These are phyloP conservation scores for Anhinga anhinga DNA, from an alignment of 2,113 vertebrate species.

Conservation along the genomic window DNA sequence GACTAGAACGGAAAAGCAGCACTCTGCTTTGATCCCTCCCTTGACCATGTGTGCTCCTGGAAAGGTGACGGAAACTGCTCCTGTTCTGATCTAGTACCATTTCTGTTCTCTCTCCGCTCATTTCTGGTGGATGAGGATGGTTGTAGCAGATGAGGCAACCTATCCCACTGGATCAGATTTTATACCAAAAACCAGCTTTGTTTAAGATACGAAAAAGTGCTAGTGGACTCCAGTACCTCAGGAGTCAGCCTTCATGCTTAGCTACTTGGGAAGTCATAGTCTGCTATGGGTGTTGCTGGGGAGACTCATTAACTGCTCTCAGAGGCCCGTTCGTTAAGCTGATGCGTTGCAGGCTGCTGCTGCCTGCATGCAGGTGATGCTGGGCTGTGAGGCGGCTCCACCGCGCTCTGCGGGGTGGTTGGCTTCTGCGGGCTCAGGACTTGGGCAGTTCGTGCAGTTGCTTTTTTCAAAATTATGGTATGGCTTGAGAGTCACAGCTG, in stretches of 20 bases:
- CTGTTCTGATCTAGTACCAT: neutral
- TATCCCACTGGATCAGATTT: neutral
- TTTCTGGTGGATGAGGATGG: neutral
- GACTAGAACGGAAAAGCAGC: neutral
- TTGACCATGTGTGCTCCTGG: accelerated
- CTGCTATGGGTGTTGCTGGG: neutral
- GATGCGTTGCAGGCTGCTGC: neutral
- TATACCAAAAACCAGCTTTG: neutral
- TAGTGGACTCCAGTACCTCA: neutral
- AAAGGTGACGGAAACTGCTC: neutral
- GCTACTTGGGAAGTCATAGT: neutral
- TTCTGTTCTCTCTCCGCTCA: neutral
- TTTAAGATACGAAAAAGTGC: neutral
- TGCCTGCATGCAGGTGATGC: neutral
- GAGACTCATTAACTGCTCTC: neutral
- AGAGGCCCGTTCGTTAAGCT: accelerated
- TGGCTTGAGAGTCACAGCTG: neutral
- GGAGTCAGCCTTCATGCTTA: neutral
- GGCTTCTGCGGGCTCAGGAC: neutral
- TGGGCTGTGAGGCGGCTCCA: neutral
- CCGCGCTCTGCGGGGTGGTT: neutral
- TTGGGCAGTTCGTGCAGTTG: neutral
- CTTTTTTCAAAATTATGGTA: neutral
- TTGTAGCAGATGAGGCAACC: neutral
- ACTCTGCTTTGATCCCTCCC: neutral